Conservation (phyloP, 2,888 invertebrate genomes). For the Marasmarcha lunaedactyla region DNA sequence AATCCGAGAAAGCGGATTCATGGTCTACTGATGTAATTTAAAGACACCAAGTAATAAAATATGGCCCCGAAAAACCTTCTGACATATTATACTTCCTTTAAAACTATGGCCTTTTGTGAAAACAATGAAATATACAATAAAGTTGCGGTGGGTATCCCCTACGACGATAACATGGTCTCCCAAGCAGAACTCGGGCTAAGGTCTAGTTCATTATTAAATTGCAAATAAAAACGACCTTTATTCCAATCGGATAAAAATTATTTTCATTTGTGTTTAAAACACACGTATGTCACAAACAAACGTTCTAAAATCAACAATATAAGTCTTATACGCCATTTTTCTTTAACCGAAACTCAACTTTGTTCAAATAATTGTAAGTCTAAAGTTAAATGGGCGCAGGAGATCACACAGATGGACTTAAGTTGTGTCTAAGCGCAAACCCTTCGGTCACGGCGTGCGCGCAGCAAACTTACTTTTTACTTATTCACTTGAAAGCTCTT, state of each 20-base stretch:
- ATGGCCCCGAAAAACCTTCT: conserved; percentile 41
- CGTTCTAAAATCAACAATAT: too few relatives aligned
- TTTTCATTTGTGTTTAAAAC: too few relatives aligned
- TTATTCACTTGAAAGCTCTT: too few relatives aligned
- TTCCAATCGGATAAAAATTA: too few relatives aligned
- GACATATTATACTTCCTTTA: conserved; percentile 50
- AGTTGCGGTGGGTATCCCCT: conserved; percentile 38
- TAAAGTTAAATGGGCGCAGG: too few relatives aligned
- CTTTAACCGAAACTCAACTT: too few relatives aligned
- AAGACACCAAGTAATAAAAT: conserved; percentile 34
- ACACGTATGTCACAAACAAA: too few relatives aligned
- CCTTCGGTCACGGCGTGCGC: conserved; percentile 52
- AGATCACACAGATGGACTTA: background rate
- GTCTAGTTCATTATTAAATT: too few relatives aligned
- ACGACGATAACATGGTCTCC: conserved; percentile 31
- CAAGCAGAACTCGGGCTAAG: conserved; percentile 34
- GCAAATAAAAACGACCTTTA: too few relatives aligned
- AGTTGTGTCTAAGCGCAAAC: conserved; percentile 25
- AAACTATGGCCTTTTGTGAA: conserved; percentile 27
- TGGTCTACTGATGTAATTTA: background rate
- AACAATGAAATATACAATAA: conserved; percentile 48
- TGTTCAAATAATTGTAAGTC: background rate
- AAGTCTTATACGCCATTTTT: too few relatives aligned
- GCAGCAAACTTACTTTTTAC: conserved; percentile 48
- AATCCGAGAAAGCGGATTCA: background rate